Evolutionary conservation across 2,797 vertebrate genomes (phyloP).

Genomic region (Fistularia commersonii): DNA sequence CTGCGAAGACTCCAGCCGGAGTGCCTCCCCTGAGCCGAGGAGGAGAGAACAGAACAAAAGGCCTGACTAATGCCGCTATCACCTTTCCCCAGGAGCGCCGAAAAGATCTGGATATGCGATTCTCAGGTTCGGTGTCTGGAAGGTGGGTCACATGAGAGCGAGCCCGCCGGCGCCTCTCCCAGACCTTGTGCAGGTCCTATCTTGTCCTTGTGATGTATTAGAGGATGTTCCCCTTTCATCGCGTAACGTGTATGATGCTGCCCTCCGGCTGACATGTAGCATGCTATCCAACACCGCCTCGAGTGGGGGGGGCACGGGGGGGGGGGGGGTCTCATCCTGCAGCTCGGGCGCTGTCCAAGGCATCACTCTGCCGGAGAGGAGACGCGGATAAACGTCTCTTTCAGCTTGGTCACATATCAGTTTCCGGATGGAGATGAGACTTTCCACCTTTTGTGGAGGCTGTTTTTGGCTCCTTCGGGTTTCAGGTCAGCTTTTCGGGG

Average conservation of each 20-base stretch:
- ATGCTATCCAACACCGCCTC: conserved; percentile 62
- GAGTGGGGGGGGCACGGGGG: no score
- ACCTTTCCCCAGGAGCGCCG: conserved; percentile 53
- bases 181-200: conserved; percentile 50
- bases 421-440: conserved; percentile 58
- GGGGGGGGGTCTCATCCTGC: no score
- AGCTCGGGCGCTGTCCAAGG: conserved; percentile 52
- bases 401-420: conserved; percentile 61
- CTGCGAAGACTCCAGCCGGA: conserved; percentile 34
- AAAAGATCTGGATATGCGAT: conserved; percentile 67
- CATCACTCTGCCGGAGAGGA: conserved; percentile 63
- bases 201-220: conserved; percentile 49
- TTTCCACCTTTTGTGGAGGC: conserved; percentile 46
- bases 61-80: conserved; percentile 53
- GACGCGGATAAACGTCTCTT: conserved; percentile 72
- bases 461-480: conserved; percentile 25
- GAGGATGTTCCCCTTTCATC: conserved; percentile 28
- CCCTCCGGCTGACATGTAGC: conserved; percentile 56
- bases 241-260: conserved; percentile 47
- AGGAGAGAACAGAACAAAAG: not conserved
- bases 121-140: conserved; percentile 54
- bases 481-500: conserved; percentile 13
- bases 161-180: conserved; percentile 46
- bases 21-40: conserved; percentile 46
- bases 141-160: conserved; percentile 50